phyloP scores from a whole-genome alignment of 2,797 vertebrate genomes.

The Aythya fuligula region DNA sequence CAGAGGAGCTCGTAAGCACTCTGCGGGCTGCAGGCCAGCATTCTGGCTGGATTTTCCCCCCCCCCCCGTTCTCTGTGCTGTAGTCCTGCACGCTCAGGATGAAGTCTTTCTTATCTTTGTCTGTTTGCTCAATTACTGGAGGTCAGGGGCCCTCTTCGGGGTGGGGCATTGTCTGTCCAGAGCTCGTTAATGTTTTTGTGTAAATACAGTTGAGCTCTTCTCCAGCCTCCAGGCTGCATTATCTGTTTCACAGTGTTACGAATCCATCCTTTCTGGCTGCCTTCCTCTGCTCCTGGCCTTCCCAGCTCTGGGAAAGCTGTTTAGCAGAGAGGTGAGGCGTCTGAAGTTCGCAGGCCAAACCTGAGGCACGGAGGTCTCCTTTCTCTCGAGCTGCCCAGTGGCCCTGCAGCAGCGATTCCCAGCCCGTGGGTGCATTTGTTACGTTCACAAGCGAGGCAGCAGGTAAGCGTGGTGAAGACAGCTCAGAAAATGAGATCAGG shows the following conservation, averaged over 20 bases:
- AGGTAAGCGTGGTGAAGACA: neutral
- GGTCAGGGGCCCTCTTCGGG: constrained; percentile 23
- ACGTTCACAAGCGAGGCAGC: neutral
- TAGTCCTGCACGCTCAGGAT: neutral
- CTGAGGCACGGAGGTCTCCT: neutral
- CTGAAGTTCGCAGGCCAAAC: neutral
- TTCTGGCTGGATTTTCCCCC: neutral
- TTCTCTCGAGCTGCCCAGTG: neutral
- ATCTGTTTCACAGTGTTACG: neutral
- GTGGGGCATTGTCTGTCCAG: constrained; percentile 21
- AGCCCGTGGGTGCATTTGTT: neutral
- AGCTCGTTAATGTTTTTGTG: neutral
- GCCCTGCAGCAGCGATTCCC: neutral
- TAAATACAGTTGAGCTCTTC: constrained; percentile 8
- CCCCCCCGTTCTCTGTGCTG: neutral
- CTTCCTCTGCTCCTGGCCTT: neutral
- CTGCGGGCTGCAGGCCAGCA: neutral
- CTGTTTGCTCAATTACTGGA: constrained; percentile 17
- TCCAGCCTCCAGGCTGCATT: neutral
- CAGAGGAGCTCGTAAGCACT: neutral
- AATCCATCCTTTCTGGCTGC: neutral
- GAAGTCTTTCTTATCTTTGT: constrained; percentile 19
- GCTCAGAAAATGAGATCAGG: neutral
- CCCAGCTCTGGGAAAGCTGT: neutral
- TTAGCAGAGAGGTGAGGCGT: neutral